A percentile compares a stretch with the other conserved stretches of the same genome.
These are phyloP conservation scores for Phrynocephalus guinanensis DNA, from an alignment of 2,797 vertebrate species.

Conservation along the genomic window DNA sequence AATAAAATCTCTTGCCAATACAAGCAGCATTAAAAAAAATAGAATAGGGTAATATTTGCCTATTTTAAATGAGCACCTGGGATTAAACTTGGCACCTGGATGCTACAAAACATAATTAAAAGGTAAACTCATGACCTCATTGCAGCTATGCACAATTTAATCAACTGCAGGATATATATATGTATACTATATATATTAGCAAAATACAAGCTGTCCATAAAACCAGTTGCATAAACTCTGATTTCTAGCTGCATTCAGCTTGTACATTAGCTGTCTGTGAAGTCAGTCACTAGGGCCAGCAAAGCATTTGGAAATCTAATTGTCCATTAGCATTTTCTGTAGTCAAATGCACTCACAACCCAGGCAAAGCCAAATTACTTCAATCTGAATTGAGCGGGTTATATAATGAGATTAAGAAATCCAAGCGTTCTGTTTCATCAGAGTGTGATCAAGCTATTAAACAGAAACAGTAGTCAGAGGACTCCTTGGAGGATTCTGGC, in stretches of 20 bases:
- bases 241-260: not conserved
- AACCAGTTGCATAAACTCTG: slow-evolving; percentile 1
- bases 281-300: not conserved
- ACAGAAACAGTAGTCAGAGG: slow-evolving; percentile 6
- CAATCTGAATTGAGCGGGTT: not conserved
- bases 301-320: slow-evolving; percentile 11
- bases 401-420: slow-evolving; percentile 4
- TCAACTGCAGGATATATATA: slow-evolving; percentile 19
- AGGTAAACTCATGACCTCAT: slow-evolving; percentile 38
- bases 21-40: not conserved
- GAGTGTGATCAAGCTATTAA: not conserved
- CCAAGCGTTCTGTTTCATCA: slow-evolving; percentile 9
- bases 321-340: not conserved
- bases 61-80: slow-evolving; percentile 19
- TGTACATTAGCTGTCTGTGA: not conserved
- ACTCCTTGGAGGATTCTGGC: not conserved
- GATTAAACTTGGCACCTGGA: slow-evolving; percentile 30
- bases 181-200: not conserved
- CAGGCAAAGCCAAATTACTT: slow-evolving; percentile 14
- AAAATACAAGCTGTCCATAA: slow-evolving; percentile 5
- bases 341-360: not conserved
- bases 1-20: slow-evolving; percentile 26
- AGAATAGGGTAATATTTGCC: slow-evolving; percentile 20
- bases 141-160: slow-evolving; percentile 18
- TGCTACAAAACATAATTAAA: slow-evolving; percentile 36